phyloP scores from a whole-genome alignment of 2,113 vertebrate species.

The Antechinus stuartii region DNA sequence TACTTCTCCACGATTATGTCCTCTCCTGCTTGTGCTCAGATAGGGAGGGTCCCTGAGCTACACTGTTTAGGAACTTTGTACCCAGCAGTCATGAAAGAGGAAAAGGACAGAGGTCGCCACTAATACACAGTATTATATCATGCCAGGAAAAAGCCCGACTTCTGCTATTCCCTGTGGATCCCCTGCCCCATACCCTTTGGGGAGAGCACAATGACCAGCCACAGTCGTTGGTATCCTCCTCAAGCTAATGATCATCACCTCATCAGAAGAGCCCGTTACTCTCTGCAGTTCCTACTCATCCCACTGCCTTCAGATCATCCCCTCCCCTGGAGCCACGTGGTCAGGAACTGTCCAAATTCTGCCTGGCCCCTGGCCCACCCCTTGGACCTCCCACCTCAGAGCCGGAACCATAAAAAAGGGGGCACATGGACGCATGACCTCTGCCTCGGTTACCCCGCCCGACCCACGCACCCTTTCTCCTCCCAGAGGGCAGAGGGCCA shows the following conservation, averaged over 20 bases:
- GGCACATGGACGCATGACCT: background rate
- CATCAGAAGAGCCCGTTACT: background rate
- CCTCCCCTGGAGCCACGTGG: background rate
- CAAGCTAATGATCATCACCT: background rate
- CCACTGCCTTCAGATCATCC: background rate
- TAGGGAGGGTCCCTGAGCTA: background rate
- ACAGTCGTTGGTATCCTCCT: background rate
- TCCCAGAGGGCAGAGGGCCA: background rate
- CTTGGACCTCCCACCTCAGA: background rate
- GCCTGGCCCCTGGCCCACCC: background rate
- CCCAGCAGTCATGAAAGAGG: background rate
- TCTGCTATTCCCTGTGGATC: background rate
- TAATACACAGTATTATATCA: background rate
- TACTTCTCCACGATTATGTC: background rate
- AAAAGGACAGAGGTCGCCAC: background rate
- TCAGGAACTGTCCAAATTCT: background rate
- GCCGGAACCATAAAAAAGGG: background rate
- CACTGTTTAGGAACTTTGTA: background rate
- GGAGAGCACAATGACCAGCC: background rate
- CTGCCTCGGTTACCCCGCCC: background rate
- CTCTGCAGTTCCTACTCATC: background rate
- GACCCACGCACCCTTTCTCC: background rate
- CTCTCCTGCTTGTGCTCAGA: background rate
- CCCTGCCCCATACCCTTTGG: background rate
- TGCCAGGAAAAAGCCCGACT: background rate